phyloP scores from a whole-genome alignment of 92 coral and sea anemone genomes.

The Phenganax stokvisi region DNA sequence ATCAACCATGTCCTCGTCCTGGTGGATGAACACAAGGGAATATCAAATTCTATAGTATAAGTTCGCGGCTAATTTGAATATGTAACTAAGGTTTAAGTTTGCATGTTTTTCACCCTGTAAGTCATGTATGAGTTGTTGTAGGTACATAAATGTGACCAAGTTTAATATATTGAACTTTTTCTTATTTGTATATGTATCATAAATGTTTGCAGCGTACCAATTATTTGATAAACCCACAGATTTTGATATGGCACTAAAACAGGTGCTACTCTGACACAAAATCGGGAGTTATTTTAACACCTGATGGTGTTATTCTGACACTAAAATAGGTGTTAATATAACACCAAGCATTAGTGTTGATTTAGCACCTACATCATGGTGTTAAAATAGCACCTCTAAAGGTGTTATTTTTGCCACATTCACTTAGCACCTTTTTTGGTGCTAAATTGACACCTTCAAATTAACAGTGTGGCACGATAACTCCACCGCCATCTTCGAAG shows the following conservation, averaged over 20 bases:
- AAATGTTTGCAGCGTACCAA: not conserved
- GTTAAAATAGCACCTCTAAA: not conserved
- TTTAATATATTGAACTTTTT: constrained; percentile 9
- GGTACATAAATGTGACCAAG: not conserved
- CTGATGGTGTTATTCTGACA: constrained; percentile 10
- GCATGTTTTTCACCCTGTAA: not conserved
- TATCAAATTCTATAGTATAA: too few species aligned
- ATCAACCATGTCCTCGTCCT: too few species aligned
- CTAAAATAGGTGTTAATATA: constrained; percentile 10
- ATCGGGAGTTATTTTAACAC: not conserved
- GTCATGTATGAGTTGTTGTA: not conserved
- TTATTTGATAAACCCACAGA: not conserved
- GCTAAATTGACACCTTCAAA: constrained; percentile 15
- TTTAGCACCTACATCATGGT: constrained; percentile 4
- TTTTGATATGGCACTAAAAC: not conserved
- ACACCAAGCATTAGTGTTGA: constrained; percentile 1
- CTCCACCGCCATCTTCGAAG: too few species aligned
- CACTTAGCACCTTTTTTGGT: constrained; percentile 12
- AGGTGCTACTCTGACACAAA: constrained; percentile 8
- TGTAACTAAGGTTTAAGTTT: too few species aligned
- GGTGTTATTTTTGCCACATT: constrained; percentile 7
- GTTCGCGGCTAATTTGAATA: too few species aligned
- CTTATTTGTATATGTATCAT: not conserved
- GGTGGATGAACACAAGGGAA: too few species aligned
- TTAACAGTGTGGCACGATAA: not conserved